Evolutionary conservation across 2,113 vertebrate genomes (phyloP).

Genomic region (Meriones unguiculatus): DNA sequence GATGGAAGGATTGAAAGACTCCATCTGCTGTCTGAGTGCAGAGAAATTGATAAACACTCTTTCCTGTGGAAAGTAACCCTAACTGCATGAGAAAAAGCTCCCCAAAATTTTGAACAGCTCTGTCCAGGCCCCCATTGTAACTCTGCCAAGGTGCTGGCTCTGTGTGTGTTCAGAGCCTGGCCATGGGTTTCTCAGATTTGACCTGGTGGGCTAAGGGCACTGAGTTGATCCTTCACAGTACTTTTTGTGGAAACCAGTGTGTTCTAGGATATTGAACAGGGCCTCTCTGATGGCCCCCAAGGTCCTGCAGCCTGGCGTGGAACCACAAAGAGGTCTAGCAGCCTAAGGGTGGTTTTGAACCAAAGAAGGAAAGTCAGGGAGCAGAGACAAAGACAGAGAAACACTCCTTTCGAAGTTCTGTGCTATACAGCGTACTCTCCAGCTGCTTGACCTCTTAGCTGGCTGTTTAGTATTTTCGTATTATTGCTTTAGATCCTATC

Average conservation of each 20-base stretch:
- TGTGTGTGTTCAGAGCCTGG: background rate
- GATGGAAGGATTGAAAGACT: background rate
- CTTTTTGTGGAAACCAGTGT: background rate
- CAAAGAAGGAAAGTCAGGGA: slow-evolving; percentile 3
- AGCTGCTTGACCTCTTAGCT: background rate
- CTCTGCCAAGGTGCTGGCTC: background rate
- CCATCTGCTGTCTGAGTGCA: background rate
- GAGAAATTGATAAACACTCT: background rate
- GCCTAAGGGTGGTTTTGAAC: background rate
- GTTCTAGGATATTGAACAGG: background rate
- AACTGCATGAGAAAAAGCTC: background rate
- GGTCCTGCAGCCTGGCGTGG: background rate
- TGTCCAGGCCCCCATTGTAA: background rate
- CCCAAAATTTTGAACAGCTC: background rate
- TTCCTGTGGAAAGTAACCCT: background rate
- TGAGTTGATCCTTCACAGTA: background rate
- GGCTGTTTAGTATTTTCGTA: background rate
- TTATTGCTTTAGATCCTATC: slow-evolving; percentile 18
- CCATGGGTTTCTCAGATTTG: background rate
- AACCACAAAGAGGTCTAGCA: background rate
- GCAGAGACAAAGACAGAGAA: background rate
- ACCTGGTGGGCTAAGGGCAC: background rate
- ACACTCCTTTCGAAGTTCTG: background rate
- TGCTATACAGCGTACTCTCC: background rate
- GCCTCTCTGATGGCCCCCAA: background rate